Evolutionary conservation across 2,797 vertebrate species (phyloP).

Genomic region (Peromyscus melanophrys): DNA sequence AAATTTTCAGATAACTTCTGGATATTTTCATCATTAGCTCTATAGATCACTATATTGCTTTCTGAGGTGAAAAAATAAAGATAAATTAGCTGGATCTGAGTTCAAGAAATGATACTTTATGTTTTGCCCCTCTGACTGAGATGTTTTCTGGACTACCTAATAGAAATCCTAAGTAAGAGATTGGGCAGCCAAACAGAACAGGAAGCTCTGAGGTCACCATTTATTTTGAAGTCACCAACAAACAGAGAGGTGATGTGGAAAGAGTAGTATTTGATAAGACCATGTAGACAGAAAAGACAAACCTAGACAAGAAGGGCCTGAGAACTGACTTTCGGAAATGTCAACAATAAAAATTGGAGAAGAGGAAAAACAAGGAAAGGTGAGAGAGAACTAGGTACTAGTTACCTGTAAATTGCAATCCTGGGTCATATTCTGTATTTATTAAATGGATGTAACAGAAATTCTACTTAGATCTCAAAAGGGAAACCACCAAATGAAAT

Average conservation of each 20-base stretch:
- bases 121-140: background rate
- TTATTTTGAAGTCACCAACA: conserved; percentile 11
- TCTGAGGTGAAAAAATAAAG: background rate
- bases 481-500: background rate
- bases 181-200: background rate
- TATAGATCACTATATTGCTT: background rate
- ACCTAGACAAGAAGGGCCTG: background rate
- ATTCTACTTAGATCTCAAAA: background rate
- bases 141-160: background rate
- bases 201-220: background rate
- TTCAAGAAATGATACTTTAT: background rate
- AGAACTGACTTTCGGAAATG: background rate
- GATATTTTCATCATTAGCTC: background rate
- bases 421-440: background rate
- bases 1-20: background rate
- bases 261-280: background rate
- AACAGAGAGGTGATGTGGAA: background rate
- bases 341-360: background rate
- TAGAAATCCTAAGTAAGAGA: background rate
- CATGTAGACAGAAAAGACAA: background rate
- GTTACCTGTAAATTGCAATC: background rate
- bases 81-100: background rate
- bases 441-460: background rate
- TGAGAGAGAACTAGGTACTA: background rate
- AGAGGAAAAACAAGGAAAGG: background rate